Evolutionary conservation across 1,140 invertebrate genomes (phyloP), one percentile per base, ranked within the genome.

Genomic region (Scaptodrosophila lebanonensis): DNA sequence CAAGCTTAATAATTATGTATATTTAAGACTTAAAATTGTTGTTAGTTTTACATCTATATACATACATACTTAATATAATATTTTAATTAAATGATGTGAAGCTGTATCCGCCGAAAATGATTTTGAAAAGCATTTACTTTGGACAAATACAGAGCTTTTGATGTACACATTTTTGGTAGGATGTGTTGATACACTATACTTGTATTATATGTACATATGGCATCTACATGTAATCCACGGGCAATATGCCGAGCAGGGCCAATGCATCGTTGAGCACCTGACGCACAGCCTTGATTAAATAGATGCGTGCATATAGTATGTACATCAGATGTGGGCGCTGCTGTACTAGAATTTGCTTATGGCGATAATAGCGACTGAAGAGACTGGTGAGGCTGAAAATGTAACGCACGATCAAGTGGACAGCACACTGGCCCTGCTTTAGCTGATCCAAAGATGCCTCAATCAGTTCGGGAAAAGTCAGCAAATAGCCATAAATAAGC

Each of bases 301-400:
- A 90, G 17, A 94, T 87, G 49, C 92, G 88, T 5, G 92, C 91
- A 86, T 90, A 89, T 65, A 93, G 86, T 3, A 88, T 88, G 8
- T 91, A 89, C 62, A 92, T 83, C 32, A 94, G 84, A 77, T 93
- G 91, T 12, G 88, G 83, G 66, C 91, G 88, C 32, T 89, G 88
- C 60, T 91, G 90, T 90, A 93, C 29, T 4, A 77, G 49, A 7
- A 70, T 66, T 66, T 90, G 89, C 36, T 91, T 89, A 84, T 89
- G 89, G 53, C 91, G 88, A 77, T 95, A 95, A 64, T 93, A 95
- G 32, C 90, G 88, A 67, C 93, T 94, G 61, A 93, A 92, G 8
- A 89, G 72, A 29, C 89, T 88, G n/a, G 91, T 90, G 61, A 93
- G 86, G 16, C 83, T 86, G 40, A 88, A 89, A 4, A 94, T 86